Evolutionary conservation across 2,113 vertebrate genomes (phyloP), one percentile per base, ranked within the genome.

Genomic region (Artemisiospiza belli): DNA sequence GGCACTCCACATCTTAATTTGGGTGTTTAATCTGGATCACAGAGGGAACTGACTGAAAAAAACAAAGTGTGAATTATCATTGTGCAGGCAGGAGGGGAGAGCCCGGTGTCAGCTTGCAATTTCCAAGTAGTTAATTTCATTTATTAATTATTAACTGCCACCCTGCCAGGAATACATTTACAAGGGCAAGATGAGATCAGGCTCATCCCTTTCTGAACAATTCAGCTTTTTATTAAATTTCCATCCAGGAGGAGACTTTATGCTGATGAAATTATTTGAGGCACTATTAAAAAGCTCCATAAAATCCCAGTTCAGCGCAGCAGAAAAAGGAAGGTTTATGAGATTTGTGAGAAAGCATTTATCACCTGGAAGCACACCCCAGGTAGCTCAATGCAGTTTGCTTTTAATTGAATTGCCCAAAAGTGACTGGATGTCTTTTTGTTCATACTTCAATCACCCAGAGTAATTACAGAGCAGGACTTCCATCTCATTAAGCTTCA

Each of bases 161-260:
- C 76, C 31, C 49, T 47, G 61, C 11, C 73, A 94, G 69, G 62
- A 94, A 90, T 64, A 62, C 31, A 55, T 95, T 92, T 25, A 72
- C 76, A 75, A 69, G 27, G 35, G 54, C 18, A 75, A 84, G 69
- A 89, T 90, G 49, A 89, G 66, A 84, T 84, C 80, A 19, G 35
- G 62, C 62, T 89, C 31, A 15, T 43, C 25, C 28, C 58, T 95
- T 79, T 49, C 77, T 2, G n/a, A 94, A 73, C 52, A 72, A 39
- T 92, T 89, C 80, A 43, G 58, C 49, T 93, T 93, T 94, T 95
- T 72, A 93, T 94, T 92, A 94, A 92, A 89, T 94, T 92, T 75
- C 86, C 8, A 0, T 90, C 62, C 62, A 62, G 74, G 25, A 95
- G 69, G 66, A 91, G 78, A 49, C 18, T 67, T 90, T 62, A 62